Evolutionary conservation across 2,888 invertebrate species (phyloP), one percentile per base, ranked within the genome.

Genomic region (Drosophila demipolita): DNA sequence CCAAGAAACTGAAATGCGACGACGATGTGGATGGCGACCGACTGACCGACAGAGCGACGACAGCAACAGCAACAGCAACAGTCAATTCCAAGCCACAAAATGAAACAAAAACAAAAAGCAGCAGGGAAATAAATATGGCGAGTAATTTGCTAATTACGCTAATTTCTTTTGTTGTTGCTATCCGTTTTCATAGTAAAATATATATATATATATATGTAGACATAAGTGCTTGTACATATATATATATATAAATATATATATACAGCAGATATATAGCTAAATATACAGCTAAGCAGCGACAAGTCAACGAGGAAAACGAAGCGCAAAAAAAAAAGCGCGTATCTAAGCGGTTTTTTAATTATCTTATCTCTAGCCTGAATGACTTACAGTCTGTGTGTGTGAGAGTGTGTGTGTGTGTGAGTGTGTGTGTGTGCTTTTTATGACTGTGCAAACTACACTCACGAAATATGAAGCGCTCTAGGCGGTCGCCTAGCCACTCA

Each of bases 291-390:
- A 42, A 49, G 12, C 26, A 48, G 50, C 50, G 26, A 61, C 42
- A 67, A 58, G 66, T 58, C 36, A 38, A n/a, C n/a, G n/a, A 61
- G 67, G 65, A 70, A 70, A 73, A 69, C 61, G 69, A 48, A 72
- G 57, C 65, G 73, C 71, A 73, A 83, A 87, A 78, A 87, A 78
- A 61, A 67, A 87, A 87, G 68, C 82, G 85, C 79, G 87, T 87
- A 87, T 87, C 87, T 87, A 87, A 87, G 87, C 90, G 87, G 87
- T 88, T 87, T 87, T 87, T 82, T n/a, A n/a, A 87, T 86, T 90
- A 87, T 87, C 87, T 87, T 87, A 87, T 87, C 87, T 83, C 78
- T 73, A 82, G 82, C 78, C 75, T 69, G 73, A 89, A 78, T 87
- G 87, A 73, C 73, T 87, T 73, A 78, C 69, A 69, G 67, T 62